These are phyloP conservation scores for Aphelenchoides fujianensis DNA, from an alignment of 1,140 invertebrate genomes.

Conservation along the genomic window DNA sequence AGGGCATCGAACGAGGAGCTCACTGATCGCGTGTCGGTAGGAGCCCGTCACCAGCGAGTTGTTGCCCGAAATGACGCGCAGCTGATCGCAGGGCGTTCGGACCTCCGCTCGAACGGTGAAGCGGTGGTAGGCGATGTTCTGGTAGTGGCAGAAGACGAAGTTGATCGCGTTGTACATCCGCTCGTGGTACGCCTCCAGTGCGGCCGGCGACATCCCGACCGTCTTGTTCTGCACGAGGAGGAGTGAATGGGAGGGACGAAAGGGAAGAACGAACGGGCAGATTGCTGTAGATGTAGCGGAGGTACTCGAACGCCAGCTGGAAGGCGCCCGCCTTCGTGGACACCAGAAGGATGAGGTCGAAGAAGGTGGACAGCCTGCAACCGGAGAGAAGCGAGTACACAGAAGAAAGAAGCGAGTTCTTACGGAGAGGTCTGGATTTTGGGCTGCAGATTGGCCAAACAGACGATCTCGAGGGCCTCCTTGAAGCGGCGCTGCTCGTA, in stretches of 20 bases:
- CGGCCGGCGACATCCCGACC: neutral
- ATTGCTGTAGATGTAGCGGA: conserved; percentile 46
- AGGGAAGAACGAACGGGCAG: conserved; percentile 27
- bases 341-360: conserved; percentile 51
- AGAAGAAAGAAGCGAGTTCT: neutral
- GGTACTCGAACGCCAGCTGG: conserved; percentile 55
- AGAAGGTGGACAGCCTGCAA: conserved; percentile 49
- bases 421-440: conserved; percentile 47
- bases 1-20: conserved; percentile 14
- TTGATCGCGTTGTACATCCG: conserved; percentile 55
- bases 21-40: conserved; percentile 60
- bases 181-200: neutral
- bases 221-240: neutral
- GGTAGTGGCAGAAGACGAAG: conserved; percentile 57
- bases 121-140: conserved; percentile 59
- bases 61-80: conserved; percentile 60
- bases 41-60: conserved; percentile 61
- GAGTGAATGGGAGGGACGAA: neutral
- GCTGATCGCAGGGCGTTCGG: conserved; percentile 46
- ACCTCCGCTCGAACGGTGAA: conserved; percentile 53
- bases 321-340: conserved; percentile 54
- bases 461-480: conserved; percentile 56
- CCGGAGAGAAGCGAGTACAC: neutral
- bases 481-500: conserved; percentile 35
- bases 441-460: conserved; percentile 58